These are phyloP conservation scores for Zaprionus nigranus DNA, from an alignment of 1,140 invertebrate species.

Conservation along the genomic window DNA sequence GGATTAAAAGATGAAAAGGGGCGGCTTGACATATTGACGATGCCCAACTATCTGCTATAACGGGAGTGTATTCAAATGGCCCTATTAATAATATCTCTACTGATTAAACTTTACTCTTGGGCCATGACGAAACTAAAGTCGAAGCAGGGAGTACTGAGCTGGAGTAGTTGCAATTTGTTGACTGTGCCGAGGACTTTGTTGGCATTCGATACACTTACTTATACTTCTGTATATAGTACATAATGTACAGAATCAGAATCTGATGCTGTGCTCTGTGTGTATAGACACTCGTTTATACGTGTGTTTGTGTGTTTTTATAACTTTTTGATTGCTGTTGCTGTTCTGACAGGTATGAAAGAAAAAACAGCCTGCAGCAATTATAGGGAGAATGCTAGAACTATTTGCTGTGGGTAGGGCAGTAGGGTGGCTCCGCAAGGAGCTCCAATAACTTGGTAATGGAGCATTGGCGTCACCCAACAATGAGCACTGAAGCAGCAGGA, in stretches of 20 bases:
- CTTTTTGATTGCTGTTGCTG: constrained; percentile 67
- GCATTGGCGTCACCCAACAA: constrained; percentile 39
- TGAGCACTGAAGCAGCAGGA: constrained; percentile 63
- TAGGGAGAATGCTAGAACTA: constrained; percentile 64
- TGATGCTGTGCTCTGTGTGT: constrained; percentile 1
- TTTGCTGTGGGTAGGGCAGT: constrained; percentile 42
- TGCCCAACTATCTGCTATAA: constrained; percentile 17
- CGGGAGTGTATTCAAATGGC: neutral
- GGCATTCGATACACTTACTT: constrained; percentile 45
- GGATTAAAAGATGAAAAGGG: constrained; percentile 25
- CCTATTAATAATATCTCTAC: neutral
- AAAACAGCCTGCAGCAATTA: constrained; percentile 68
- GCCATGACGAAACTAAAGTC: neutral
- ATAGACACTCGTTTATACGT: neutral
- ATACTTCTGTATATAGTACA: neutral
- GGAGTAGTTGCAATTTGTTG: constrained; percentile 53
- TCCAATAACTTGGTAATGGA: constrained; percentile 48
- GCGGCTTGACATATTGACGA: constrained; percentile 18
- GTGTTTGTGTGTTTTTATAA: constrained; percentile 58
- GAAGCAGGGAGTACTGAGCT: neutral
- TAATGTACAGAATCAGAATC: neutral
- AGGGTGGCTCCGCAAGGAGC: constrained; percentile 22
- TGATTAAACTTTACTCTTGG: constrained; percentile 2
- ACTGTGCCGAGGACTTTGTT: constrained; percentile 25
- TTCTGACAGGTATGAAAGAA: constrained; percentile 45